Base-by-base conservation (phyloP, 2,797 vertebrate species). In the Gila robusta region DNA sequence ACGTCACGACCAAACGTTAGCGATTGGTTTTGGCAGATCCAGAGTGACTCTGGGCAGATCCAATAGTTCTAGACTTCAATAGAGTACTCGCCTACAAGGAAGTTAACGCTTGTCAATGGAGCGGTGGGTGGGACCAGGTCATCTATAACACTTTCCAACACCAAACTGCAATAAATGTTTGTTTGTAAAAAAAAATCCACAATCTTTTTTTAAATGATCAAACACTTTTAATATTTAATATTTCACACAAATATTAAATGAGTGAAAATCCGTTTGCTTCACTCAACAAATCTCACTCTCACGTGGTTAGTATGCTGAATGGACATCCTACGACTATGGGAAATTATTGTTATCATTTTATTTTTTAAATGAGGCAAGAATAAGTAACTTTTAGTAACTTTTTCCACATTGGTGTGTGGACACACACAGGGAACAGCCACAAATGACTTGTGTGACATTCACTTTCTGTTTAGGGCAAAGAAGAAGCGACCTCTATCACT, bases 401-500 rank as follows among this genome's bases (percentile, higher is more conserved):
- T 49, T 16, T 49, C 47, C 47, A 16, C 4, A 49, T 16, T 16
- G 47, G 47, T 49, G 47, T 44, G 14, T 62, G 16, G 2, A 79
- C n/a, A 79, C 56, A 64, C 39, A 66, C 59, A 4, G n/a, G 23
- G 41, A 79, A 28, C 6, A 14, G 4, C 8, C 64, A 78, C 6
- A 21, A 39, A 81, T 70, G 47, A 47, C 35, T 35, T 35, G 9
- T 69, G n/a, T 14, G 69, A 54, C 56, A 56, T 78, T 89, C 28
- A 54, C 88, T 87, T 87, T 87, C 74, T 70, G 6, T 85, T 85
- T 5, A 64, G 5, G 35, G 26, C 16, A 83, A 89, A 87, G 47
- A 89, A 76, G 80, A 87, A 87, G 76, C 54, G 64, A 54, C 47
- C 41, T 3, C 64, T 86, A 84, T 72, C 83, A 87, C 80, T 86